Evolutionary conservation across 2,797 vertebrate species (phyloP), one percentile per base, ranked within the genome.

Genomic region (Sandelia bainsii): DNA sequence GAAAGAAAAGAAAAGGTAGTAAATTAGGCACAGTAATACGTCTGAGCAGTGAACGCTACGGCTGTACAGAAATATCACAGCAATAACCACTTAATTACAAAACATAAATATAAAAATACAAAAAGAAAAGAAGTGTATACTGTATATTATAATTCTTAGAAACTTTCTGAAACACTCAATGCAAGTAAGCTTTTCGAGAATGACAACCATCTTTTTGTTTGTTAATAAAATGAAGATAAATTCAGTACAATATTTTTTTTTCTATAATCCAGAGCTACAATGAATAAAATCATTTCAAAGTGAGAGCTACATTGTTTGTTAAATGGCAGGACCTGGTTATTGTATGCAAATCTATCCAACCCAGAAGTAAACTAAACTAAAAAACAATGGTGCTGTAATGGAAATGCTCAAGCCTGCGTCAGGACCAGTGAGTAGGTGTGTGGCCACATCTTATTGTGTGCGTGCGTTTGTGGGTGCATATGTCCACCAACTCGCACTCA

Each of bases 401-500:
- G 52, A 80, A 81, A 81, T 54, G 50, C 49, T 79, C 13, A 57
- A 83, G 65, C 44, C 9, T 57, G 54, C 58, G 4, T 52, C 53
- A 46, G 42, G 23, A 79, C 67, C 71, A 65, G 54, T 22, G 83
- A 16, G 87, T 85, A 82, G 89, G 87, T 81, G 85, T 88, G 68
- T 50, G 67, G 60, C 65, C 27, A 58, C 59, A 71, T 72, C 63
- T 54, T 39, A 82, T 73, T 80, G 27, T 70, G 54, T 42, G 0
- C 32, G 40, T 29, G 23, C 39, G 57, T 46, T 62, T 44, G 34
- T 58, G 57, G 19, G 14, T 16, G 72, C 49, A 65, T n/a, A 32
- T 70, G 78, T 77, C 62, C 77, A 80, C 87, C 87, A 84, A 88
- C 90, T 79, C 86, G 2, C 76, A 58, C 65, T 76, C 62, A n/a